phyloP scores from a whole-genome alignment of 2,797 vertebrate species.

The Microcaecilia unicolor region DNA sequence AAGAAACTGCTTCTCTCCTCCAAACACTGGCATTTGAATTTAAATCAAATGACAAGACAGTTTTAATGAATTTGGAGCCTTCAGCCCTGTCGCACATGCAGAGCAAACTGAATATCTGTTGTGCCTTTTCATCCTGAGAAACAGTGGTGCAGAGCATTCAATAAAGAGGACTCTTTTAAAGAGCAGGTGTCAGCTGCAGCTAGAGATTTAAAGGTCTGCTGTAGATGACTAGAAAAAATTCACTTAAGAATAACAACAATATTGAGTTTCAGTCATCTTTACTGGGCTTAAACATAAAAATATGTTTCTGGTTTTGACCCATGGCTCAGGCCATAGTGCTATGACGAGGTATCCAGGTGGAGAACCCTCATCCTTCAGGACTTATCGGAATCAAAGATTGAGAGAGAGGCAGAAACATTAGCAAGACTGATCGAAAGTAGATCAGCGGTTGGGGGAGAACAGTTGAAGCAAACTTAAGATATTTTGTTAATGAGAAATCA shows the following conservation, averaged over 20 bases:
- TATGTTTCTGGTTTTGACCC: no score
- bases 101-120: neutral
- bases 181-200: slow-evolving; percentile 18
- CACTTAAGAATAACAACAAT: slow-evolving; percentile 8
- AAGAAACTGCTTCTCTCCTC: no score
- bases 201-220: slow-evolving; percentile 18
- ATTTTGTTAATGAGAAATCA: no score
- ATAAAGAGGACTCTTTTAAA: neutral
- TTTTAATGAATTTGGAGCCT: neutral
- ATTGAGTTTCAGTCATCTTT: slow-evolving; percentile 4
- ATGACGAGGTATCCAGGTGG: no score
- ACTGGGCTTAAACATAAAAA: slow-evolving; percentile 5
- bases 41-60: neutral
- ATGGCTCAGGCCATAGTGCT: no score
- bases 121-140: neutral
- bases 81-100: neutral
- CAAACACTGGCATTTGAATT: neutral
- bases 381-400: no score
- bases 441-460: no score
- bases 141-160: neutral
- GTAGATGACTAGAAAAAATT: slow-evolving; percentile 11
- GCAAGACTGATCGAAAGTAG: no score
- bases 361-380: no score
- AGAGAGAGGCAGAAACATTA: no score
- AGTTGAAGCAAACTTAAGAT: no score